A percentile compares a stretch with the other conserved stretches of the same genome.
Evolutionary conservation across 2,113 vertebrate species (phyloP).

Genomic region (Chiloscyllium plagiosum): DNA sequence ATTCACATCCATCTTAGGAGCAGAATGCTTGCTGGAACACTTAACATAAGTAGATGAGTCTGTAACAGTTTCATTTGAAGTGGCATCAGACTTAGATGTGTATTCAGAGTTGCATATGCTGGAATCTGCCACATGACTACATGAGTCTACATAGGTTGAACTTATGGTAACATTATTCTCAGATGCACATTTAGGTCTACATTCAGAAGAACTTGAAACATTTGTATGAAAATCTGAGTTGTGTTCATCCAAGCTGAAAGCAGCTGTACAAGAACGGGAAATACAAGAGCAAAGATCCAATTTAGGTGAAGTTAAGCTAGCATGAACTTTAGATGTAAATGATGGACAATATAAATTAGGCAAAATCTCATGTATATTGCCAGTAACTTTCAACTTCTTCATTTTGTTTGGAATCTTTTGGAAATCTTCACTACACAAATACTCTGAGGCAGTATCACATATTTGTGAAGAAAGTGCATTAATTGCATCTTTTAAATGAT

Average conservation of each 20-base stretch:
- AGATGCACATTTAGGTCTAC: background rate
- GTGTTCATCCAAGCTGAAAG: background rate
- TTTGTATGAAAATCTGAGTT: background rate
- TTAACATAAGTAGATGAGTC: background rate
- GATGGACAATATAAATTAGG: background rate
- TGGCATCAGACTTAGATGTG: background rate
- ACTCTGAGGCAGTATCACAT: background rate
- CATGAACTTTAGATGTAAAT: background rate
- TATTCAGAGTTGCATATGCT: background rate
- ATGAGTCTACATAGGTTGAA: background rate
- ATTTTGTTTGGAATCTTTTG: background rate
- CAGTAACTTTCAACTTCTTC: background rate
- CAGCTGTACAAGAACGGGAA: background rate
- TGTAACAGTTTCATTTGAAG: background rate
- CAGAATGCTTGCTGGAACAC: background rate
- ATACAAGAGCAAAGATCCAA: background rate
- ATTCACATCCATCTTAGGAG: background rate
- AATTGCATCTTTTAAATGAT: conserved; percentile 13
- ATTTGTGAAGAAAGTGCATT: background rate
- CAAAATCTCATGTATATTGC: background rate
- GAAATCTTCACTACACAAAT: background rate
- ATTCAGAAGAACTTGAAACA: background rate
- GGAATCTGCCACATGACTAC: background rate
- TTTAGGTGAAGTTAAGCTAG: background rate
- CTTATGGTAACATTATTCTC: background rate